Evolutionary conservation across 2,888 invertebrate species (phyloP).

Genomic region (Spodoptera exigua): DNA sequence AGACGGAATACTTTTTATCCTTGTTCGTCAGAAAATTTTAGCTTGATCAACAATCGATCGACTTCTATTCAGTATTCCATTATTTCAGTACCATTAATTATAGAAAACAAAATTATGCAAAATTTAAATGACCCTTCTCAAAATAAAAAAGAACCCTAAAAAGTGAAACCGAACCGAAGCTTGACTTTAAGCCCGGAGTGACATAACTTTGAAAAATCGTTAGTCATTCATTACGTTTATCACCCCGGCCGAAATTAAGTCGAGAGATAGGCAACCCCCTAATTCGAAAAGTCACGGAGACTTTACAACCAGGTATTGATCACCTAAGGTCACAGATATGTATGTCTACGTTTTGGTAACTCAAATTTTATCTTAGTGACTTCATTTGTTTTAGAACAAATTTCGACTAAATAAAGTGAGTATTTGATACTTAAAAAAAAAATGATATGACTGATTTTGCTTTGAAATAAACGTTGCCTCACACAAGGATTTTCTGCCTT

Average conservation of each 20-base stretch:
- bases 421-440: no score
- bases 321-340: constrained; percentile 10
- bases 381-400: no score
- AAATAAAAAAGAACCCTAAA: constrained; percentile 23
- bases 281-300: constrained; percentile 56
- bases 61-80: no score
- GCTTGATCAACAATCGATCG: no score
- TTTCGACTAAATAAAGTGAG: no score
- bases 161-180: constrained; percentile 21
- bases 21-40: no score
- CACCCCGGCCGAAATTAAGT: constrained; percentile 58
- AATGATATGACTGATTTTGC: no score
- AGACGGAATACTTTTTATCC: no score
- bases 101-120: no score
- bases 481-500: no score
- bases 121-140: constrained; percentile 1
- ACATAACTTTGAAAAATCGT: constrained; percentile 57
- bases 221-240: constrained; percentile 58
- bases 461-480: no score
- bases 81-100: no score
- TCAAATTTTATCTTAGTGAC: constrained; percentile 10
- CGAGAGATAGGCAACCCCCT: constrained; percentile 54
- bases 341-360: constrained; percentile 3
- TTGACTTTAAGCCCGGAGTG: constrained; percentile 24
- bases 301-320: constrained; percentile 48